Conservation (phyloP, 1,140 invertebrate species). For the Drosophila nebulosa region DNA sequence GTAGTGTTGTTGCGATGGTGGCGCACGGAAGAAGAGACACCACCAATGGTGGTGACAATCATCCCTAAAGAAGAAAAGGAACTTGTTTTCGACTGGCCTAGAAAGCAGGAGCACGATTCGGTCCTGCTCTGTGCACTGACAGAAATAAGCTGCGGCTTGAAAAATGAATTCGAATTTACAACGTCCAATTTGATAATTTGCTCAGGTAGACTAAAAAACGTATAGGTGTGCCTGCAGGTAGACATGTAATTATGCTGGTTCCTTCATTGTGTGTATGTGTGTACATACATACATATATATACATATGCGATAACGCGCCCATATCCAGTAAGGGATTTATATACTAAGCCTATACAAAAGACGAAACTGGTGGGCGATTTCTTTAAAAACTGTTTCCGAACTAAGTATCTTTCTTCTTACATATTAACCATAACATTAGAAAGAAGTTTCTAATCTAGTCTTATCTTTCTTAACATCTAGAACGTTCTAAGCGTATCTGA, state of each 20-base stretch:
- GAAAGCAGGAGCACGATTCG: not conserved
- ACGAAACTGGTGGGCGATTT: not conserved
- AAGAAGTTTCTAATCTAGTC: not conserved
- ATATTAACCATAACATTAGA: not conserved
- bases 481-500: not conserved
- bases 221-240: constrained; percentile 44
- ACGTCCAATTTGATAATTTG: constrained; percentile 1
- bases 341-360: constrained; percentile 50
- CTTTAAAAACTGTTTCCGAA: not conserved
- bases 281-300: constrained; percentile 1
- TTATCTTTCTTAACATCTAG: not conserved
- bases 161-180: constrained; percentile 30
- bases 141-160: constrained; percentile 43
- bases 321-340: constrained; percentile 37
- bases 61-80: constrained; percentile 67
- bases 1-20: constrained; percentile 9
- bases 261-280: constrained; percentile 8
- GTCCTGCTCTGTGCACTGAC: constrained; percentile 38
- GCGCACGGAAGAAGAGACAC: constrained; percentile 9
- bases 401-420: not conserved
- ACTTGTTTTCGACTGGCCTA: constrained; percentile 55
- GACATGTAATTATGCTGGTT: constrained; percentile 38
- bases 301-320: not conserved
- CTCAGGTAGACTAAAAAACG: not conserved
- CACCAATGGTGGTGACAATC: constrained; percentile 27